These are phyloP conservation scores for Rattus rattus DNA, from an alignment of 2,113 vertebrate genomes.

Conservation along the genomic window DNA sequence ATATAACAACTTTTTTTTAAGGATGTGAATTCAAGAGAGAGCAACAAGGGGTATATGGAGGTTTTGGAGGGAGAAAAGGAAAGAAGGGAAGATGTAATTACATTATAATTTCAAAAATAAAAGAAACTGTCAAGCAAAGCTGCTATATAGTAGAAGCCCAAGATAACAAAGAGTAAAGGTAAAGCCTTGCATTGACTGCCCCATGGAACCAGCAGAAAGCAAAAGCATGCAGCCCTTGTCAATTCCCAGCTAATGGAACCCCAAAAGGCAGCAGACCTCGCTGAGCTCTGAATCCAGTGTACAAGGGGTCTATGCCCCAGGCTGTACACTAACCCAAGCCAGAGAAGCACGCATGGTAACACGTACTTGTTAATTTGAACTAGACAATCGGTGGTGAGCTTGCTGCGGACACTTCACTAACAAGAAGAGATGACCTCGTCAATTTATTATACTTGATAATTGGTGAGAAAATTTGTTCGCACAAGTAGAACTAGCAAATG, in stretches of 20 bases:
- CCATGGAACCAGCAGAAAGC: not conserved
- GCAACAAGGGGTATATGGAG: not conserved
- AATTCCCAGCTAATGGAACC: not conserved
- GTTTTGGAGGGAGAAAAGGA: not conserved
- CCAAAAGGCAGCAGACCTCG: not conserved
- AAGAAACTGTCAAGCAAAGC: not conserved
- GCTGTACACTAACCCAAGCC: not conserved
- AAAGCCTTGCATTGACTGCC: not conserved
- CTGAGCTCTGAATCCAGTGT: not conserved
- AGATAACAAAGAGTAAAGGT: not conserved
- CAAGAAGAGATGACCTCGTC: not conserved
- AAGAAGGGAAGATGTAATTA: not conserved
- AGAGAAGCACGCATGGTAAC: not conserved
- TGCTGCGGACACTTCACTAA: not conserved
- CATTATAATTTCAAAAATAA: not conserved
- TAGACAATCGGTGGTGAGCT: not conserved
- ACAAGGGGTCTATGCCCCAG: not conserved
- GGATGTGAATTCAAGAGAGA: not conserved
- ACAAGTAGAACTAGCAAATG: conserved; percentile 25
- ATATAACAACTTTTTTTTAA: not conserved
- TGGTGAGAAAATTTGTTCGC: conserved; percentile 26
- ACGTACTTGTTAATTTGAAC: not conserved
- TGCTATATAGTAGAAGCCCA: not conserved
- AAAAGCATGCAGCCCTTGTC: not conserved
- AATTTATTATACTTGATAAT: not conserved